Conservation (phyloP, 2,888 invertebrate genomes). For the Eupelmus urozonus region DNA sequence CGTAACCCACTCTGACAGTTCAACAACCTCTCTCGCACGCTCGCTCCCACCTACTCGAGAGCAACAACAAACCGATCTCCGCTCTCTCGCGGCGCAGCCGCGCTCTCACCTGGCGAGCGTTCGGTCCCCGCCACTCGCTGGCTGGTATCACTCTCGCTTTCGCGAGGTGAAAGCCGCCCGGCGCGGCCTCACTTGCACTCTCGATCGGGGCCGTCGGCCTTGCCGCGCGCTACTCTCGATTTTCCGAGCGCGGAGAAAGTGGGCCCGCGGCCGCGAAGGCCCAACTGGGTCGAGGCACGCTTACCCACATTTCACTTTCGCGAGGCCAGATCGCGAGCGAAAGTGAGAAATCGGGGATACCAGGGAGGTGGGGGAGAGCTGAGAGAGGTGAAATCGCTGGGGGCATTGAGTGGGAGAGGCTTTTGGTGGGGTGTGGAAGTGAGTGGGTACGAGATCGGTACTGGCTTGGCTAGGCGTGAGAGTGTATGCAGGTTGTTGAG, state of each 20-base stretch:
- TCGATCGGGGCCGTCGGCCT: conserved; percentile 36
- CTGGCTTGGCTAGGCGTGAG: too few relatives aligned
- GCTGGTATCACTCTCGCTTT: conserved; percentile 49
- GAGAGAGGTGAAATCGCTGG: too few relatives aligned
- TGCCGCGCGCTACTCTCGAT: conserved; percentile 50
- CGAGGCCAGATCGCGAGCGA: conserved; percentile 60
- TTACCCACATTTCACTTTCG: conserved; percentile 68
- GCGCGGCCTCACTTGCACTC: conserved; percentile 41
- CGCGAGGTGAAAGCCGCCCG: conserved; percentile 13
- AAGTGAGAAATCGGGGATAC: conserved; percentile 48
- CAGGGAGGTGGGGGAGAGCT: conserved; percentile 39
- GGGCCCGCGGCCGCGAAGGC: conserved; percentile 51
- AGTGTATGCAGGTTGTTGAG: too few relatives aligned
- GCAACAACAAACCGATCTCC: too few relatives aligned
- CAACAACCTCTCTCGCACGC: background rate
- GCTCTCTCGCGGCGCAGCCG: too few relatives aligned
- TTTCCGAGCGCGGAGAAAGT: conserved; percentile 65
- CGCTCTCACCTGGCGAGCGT: too few relatives aligned
- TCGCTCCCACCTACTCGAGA: too few relatives aligned
- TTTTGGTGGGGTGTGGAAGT: background rate
- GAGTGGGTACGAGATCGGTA: background rate
- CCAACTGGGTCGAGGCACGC: conserved; percentile 65
- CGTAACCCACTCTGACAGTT: conserved; percentile 2
- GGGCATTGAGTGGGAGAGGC: too few relatives aligned
- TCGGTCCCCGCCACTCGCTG: too few relatives aligned